phyloP scores from a whole-genome alignment of 2,888 invertebrate genomes.

The Callyntrura sp. region DNA sequence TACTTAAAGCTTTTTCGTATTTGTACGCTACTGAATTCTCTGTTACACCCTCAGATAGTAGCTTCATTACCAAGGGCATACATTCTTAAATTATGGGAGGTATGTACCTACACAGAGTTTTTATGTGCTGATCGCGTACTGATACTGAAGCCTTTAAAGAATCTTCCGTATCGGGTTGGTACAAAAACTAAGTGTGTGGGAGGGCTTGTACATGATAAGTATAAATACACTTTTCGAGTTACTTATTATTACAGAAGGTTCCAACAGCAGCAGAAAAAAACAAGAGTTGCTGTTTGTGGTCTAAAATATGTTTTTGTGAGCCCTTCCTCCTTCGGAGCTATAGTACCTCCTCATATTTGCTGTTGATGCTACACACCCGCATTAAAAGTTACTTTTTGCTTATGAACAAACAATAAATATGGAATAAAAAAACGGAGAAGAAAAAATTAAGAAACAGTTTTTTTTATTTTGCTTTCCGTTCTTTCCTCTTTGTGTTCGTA shows the following conservation, averaged over 20 bases:
- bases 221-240: background rate
- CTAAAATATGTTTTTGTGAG: constrained; percentile 43
- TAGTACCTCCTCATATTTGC: background rate
- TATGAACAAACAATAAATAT: constrained; percentile 5
- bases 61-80: constrained; percentile 17
- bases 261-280: background rate
- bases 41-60: background rate
- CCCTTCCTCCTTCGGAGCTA: background rate
- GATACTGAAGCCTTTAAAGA: background rate
- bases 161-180: background rate
- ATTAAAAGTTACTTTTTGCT: constrained; percentile 10
- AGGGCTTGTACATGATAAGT: background rate
- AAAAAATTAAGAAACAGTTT: constrained; percentile 59
- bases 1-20: constrained; percentile 22
- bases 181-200: background rate
- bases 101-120: background rate
- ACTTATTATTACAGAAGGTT: constrained; percentile 32
- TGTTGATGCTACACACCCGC: background rate
- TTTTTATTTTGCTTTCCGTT: constrained; percentile 35
- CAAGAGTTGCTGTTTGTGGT: constrained; percentile 63
- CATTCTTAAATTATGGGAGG: background rate
- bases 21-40: background rate
- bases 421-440: background rate
- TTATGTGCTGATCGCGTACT: background rate
- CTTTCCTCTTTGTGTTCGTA: background rate